Base-by-base conservation (phyloP, 2,888 invertebrate genomes). In the Scotopteryx bipunctaria region DNA sequence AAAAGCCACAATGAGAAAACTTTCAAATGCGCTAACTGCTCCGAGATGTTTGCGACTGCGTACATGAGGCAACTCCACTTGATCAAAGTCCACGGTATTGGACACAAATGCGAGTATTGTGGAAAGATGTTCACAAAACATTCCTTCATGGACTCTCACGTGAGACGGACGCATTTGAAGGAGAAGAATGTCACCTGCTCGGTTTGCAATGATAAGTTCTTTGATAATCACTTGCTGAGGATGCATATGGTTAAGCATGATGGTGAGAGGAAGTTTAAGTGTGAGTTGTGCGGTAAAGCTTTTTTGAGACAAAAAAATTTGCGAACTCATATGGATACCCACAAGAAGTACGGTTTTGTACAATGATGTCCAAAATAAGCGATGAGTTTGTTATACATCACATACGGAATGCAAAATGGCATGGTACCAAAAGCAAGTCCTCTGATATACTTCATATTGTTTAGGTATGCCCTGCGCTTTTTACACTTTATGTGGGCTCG, bases 301-400 rank as follows among this genome's bases (percentile, higher is more conserved):
- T 91, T 93, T 51, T 76, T 92, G 8, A 91, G 93, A 8, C 82
- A 91, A 13, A 93, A 92, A 37, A 92, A 93, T 64, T 73, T 94
- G 52, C 91, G 86, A 5, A 90, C 91, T 0, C 94, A 94, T 64
- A 86, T 91, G 75, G 81, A 86, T 29, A 86, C 88, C 76, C 89
- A 89, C 62, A 89, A 86, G 19, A 89, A 88, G 27, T 85, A 87
- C 49, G 86, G 83, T 0, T 84, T 86, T 49, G 67, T 78, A 0
- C 67, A 72, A 31, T 54, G 32, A 54, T 16, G 9, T 17, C 23
- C 21, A 9, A 25, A 25, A 25, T 25, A 25, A 3, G n/a, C n/a
- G n/a, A n/a, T n/a, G n/a, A n/a, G n/a, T n/a, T n/a, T n/a, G n/a
- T n/a, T n/a, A n/a, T n/a, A n/a, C n/a, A n/a, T n/a, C n/a, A n/a